phyloP scores from a whole-genome alignment of 1,140 invertebrate species.

The Scaptodrosophila lebanonensis region DNA sequence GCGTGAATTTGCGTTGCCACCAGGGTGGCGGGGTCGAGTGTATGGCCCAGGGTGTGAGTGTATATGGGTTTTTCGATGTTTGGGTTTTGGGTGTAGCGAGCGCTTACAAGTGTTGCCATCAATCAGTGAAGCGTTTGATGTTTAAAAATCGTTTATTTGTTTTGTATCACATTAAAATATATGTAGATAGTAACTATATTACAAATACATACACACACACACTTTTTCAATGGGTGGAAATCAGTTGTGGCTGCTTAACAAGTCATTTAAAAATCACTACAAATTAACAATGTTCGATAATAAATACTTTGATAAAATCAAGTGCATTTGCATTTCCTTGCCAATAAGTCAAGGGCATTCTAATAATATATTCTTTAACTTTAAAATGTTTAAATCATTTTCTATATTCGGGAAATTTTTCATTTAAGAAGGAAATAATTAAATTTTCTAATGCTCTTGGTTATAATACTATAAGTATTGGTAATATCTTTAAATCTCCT shows the following conservation, averaged over 20 bases:
- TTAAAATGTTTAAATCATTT: too few species aligned
- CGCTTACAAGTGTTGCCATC: conserved; percentile 36
- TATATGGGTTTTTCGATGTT: not conserved
- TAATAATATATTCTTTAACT: too few species aligned
- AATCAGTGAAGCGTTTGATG: conserved; percentile 39
- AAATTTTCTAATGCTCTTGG: not conserved
- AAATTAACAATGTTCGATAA: conserved; percentile 15
- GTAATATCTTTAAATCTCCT: too few species aligned
- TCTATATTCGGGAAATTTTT: too few species aligned
- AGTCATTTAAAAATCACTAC: conserved; percentile 42
- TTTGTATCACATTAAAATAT: conserved; percentile 71
- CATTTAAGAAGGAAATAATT: conserved; percentile 7
- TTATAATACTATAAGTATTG: not conserved
- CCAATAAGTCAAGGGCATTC: too few species aligned
- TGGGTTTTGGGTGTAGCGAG: not conserved
- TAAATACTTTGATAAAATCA: not conserved
- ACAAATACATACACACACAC: conserved; percentile 40
- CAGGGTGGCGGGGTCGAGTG: not conserved
- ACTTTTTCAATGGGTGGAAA: conserved; percentile 54
- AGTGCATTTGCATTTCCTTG: not conserved
- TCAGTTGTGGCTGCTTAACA: conserved; percentile 34
- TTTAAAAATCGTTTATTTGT: conserved; percentile 66
- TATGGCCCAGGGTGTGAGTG: too few species aligned
- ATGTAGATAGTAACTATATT: conserved; percentile 34
- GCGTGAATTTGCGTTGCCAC: conserved; percentile 14